A percentile compares a stretch with the other conserved stretches of the same genome.
Evolutionary conservation across 2,113 vertebrate genomes (phyloP).

Genomic region (Anthoscopus minutus): DNA sequence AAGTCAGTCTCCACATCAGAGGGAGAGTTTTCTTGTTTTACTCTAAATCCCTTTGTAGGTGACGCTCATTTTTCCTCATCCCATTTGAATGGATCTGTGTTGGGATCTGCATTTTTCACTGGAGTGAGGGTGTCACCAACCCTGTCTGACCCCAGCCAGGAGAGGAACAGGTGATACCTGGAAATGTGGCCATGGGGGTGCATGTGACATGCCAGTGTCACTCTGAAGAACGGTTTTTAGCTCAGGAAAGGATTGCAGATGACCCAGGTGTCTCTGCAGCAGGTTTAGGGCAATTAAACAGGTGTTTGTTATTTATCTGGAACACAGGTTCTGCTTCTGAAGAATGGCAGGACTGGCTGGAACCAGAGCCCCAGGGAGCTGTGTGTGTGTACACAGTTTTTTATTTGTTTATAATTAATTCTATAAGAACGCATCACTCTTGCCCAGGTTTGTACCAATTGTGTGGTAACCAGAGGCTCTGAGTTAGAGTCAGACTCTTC

Average conservation of each 20-base stretch:
- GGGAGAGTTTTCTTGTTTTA: not conserved
- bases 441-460: not conserved
- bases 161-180: not conserved
- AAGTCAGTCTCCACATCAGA: not conserved
- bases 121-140: not conserved
- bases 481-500: not conserved
- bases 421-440: rapidly evolving
- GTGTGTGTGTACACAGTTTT: rapidly evolving
- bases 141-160: not conserved
- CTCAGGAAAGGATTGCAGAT: not conserved
- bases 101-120: not conserved
- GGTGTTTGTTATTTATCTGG: not conserved
- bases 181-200: not conserved
- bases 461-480: not conserved
- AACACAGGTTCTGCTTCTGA: not conserved
- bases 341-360: not conserved
- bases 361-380: not conserved
- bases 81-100: no score
- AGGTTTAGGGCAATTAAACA: not conserved
- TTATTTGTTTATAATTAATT: not conserved
- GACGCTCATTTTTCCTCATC: not conserved
- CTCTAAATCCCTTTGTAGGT: not conserved
- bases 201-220: no score
- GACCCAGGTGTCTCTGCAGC: not conserved
- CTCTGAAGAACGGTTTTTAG: not conserved